These are phyloP conservation scores for Antheraea yamamai DNA, from an alignment of 2,888 invertebrate species.

Conservation along the genomic window DNA sequence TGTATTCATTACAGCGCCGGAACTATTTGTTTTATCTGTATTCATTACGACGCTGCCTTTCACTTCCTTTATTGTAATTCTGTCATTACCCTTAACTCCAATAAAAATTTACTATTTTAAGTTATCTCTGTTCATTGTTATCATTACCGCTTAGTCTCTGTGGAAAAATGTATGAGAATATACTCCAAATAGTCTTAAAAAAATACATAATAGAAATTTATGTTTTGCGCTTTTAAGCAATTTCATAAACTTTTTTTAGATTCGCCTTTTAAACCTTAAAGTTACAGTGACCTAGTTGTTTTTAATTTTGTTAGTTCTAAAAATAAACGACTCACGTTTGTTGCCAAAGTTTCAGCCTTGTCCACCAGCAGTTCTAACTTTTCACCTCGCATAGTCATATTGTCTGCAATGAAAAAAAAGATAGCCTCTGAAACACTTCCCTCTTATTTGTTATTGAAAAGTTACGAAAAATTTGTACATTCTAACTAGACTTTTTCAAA, in stretches of 20 bases:
- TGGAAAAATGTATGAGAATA: neutral
- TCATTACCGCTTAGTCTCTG: no score
- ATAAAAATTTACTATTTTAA: no score
- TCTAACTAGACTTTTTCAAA: neutral
- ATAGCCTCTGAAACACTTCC: neutral
- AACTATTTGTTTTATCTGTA: no score
- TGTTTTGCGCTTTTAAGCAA: no score
- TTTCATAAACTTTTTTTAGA: no score
- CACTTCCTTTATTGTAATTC: no score
- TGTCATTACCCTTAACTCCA: no score
- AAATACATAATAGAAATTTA: neutral
- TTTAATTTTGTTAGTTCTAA: neutral
- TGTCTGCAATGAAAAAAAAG: constrained; percentile 81
- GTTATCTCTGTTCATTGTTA: no score
- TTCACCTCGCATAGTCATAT: constrained; percentile 94
- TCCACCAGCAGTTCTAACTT: constrained; percentile 94
- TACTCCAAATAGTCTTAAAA: neutral
- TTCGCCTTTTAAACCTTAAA: no score
- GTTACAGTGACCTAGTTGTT: neutral
- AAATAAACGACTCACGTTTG: constrained; percentile 85
- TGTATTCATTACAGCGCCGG: no score
- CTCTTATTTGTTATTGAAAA: neutral
- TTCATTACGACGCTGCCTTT: no score
- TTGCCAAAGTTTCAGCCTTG: constrained; percentile 94
- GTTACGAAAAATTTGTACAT: neutral